phyloP scores from a whole-genome alignment of 2,888 invertebrate genomes.

The Neoascia interrupta region DNA sequence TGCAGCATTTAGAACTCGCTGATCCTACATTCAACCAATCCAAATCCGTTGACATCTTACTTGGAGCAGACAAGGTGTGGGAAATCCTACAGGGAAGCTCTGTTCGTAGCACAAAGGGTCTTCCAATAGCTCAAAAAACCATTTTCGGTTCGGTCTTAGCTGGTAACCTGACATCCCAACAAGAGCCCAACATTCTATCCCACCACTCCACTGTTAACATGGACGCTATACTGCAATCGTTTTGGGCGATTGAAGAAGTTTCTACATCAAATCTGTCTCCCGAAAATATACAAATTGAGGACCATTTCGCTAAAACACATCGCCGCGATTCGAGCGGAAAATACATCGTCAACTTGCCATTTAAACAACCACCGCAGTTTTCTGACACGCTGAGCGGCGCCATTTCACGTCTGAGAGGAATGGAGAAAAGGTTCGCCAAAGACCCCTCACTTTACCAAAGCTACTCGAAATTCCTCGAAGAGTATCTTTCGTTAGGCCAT shows the following conservation, averaged over 20 bases:
- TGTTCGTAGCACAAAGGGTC: background rate
- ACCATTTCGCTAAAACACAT: background rate
- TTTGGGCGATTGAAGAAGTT: background rate
- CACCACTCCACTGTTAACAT: background rate
- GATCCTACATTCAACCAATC: constrained; percentile 12
- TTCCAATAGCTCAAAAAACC: background rate
- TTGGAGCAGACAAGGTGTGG: constrained; percentile 2
- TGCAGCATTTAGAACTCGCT: background rate
- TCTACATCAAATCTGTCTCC: background rate
- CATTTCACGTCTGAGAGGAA: background rate
- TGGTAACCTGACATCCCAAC: no score
- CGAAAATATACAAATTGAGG: background rate
- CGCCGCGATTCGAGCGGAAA: background rate
- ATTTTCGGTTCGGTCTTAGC: constrained; percentile 14
- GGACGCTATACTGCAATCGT: background rate
- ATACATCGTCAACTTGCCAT: constrained; percentile 22
- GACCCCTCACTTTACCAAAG: background rate
- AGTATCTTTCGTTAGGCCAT: constrained; percentile 20
- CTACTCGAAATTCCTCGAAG: constrained; percentile 6
- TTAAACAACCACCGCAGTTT: constrained; percentile 9
- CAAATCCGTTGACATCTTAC: background rate
- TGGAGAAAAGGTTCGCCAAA: constrained; percentile 12
- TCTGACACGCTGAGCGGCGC: background rate
- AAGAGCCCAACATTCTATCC: background rate
- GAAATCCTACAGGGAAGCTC: background rate